A percentile compares a stretch with the other conserved stretches of the same genome.
phyloP scores from a whole-genome alignment of 2,888 invertebrate species.

The Drosophila picticornis region DNA sequence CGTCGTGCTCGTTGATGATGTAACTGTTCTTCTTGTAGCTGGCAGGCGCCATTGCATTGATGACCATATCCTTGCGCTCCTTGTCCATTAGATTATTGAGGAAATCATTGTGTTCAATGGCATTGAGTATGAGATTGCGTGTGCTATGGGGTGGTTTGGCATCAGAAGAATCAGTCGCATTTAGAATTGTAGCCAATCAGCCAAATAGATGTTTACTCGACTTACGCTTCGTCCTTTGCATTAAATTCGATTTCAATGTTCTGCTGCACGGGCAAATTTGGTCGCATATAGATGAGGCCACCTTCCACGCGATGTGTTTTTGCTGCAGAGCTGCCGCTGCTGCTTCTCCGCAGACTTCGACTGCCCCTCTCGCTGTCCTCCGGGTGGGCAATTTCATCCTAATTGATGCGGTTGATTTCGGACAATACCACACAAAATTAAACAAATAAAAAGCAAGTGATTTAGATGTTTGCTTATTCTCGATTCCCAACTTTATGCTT shows the following conservation, averaged over 20 bases:
- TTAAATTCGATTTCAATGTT: slow-evolving; percentile 86
- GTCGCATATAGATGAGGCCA: slow-evolving; percentile 86
- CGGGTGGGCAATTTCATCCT: slow-evolving; percentile 67
- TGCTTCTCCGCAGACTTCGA: slow-evolving; percentile 11
- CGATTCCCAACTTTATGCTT: slow-evolving; percentile 2
- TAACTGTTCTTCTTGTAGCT: slow-evolving; percentile 89
- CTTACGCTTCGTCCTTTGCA: slow-evolving; percentile 87
- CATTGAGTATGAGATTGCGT: slow-evolving; percentile 88
- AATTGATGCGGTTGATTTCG: slow-evolving; percentile 38
- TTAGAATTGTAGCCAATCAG: slow-evolving; percentile 21
- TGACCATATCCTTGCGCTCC: slow-evolving; percentile 90
- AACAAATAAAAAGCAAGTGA: slow-evolving; percentile 30
- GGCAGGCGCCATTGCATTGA: slow-evolving; percentile 92
- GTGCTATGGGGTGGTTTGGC: slow-evolving; percentile 85
- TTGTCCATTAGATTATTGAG: slow-evolving; percentile 91
- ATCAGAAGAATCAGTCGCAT: slow-evolving; percentile 6
- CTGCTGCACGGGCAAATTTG: slow-evolving; percentile 85
- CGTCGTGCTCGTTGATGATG: slow-evolving; percentile 92
- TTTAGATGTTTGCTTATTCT: slow-evolving; percentile 49
- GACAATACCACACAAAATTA: slow-evolving; percentile 6
- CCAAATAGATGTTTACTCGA: slow-evolving; percentile 39
- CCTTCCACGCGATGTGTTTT: slow-evolving; percentile 85
- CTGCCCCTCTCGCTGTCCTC: slow-evolving; percentile 56
- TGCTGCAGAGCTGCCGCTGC: slow-evolving; percentile 41
- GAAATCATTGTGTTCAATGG: slow-evolving; percentile 93